Conservation (phyloP, 2,888 invertebrate genomes). For the Pristionchus mayeri region DNA sequence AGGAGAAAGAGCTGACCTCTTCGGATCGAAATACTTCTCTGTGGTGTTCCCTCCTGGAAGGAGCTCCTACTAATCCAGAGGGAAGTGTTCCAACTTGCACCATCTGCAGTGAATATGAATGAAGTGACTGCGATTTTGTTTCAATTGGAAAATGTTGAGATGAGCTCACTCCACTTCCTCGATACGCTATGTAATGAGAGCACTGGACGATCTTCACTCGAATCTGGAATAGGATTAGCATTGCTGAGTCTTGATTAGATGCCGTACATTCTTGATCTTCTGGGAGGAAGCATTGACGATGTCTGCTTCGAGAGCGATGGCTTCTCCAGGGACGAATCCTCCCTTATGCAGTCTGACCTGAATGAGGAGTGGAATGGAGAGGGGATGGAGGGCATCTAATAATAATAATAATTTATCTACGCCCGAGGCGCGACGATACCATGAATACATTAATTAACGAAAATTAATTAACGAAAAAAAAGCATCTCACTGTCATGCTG, state of each 20-base stretch:
- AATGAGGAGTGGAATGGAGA: no score
- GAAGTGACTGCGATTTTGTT: no score
- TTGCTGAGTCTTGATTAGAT: background rate
- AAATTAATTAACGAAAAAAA: background rate
- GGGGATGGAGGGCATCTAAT: no score
- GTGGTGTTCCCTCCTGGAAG: background rate
- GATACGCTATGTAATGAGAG: constrained; percentile 38
- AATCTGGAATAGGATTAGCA: background rate
- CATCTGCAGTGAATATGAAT: no score
- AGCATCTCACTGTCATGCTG: constrained; percentile 50
- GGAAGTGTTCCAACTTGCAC: no score
- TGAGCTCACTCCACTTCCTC: constrained; percentile 13
- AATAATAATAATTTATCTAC: no score
- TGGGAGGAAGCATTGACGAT: constrained; percentile 52
- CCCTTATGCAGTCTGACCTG: constrained; percentile 50
- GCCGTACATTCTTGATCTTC: constrained; percentile 36
- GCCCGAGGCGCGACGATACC: no score
- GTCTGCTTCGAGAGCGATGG: constrained; percentile 54
- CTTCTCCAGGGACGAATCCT: constrained; percentile 60
- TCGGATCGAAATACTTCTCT: constrained; percentile 25
- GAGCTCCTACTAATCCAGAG: background rate
- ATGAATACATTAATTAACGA: no score
- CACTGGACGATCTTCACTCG: constrained; percentile 40
- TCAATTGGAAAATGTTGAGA: no score
- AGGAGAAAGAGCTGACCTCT: background rate